Conservation (phyloP, 2,113 vertebrate genomes). For the Lynx canadensis region DNA sequence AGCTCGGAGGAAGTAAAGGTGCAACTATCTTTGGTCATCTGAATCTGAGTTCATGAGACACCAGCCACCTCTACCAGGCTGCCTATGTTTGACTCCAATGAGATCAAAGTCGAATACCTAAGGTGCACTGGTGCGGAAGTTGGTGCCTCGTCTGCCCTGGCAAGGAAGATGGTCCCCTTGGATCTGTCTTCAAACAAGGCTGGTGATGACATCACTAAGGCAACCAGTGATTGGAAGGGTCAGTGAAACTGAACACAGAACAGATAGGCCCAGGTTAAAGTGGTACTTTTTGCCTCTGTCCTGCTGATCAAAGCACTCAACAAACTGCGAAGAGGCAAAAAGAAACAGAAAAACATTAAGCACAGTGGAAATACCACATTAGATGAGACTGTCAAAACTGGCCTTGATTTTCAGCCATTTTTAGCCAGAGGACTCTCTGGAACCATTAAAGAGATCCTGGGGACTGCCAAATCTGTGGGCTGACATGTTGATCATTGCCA, state of each 20-base stretch:
- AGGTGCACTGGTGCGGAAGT: background rate
- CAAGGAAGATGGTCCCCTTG: background rate
- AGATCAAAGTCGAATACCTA: background rate
- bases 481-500: background rate
- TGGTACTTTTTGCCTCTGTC: background rate
- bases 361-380: background rate
- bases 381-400: background rate
- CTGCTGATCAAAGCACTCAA: background rate
- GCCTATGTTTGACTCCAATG: background rate
- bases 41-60: background rate
- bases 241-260: background rate
- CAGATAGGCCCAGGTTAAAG: background rate
- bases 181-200: background rate
- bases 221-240: background rate
- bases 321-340: background rate
- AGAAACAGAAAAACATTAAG: background rate
- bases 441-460: background rate
- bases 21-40: background rate
- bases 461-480: background rate
- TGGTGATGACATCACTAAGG: background rate
- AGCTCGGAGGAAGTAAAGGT: background rate
- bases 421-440: background rate
- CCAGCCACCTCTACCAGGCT: background rate
- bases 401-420: background rate
- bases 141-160: background rate